Evolutionary conservation across 2,797 vertebrate genomes (phyloP).

Genomic region (Meda fulgida): DNA sequence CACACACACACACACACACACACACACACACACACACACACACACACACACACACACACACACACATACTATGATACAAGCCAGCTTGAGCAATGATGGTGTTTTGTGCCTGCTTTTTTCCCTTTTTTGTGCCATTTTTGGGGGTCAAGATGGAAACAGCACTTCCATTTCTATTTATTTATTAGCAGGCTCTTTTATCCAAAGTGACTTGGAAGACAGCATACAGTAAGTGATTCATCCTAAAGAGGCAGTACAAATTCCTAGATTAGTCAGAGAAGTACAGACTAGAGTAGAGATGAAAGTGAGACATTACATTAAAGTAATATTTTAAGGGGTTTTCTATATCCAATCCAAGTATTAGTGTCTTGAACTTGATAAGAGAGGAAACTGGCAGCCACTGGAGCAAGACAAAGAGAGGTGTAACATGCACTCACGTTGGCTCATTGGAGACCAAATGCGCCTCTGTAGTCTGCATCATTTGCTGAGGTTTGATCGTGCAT

Average conservation of each 20-base stretch:
- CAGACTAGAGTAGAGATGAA: not conserved
- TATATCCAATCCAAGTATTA: not conserved
- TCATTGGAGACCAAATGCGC: not conserved
- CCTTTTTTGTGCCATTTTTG: not conserved
- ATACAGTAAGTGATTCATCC: constrained; percentile 14
- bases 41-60: not conserved
- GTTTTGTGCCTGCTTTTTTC: not conserved
- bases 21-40: no score
- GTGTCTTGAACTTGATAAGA: not conserved
- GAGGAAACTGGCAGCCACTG: not conserved
- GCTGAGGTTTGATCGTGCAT: not conserved
- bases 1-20: no score
- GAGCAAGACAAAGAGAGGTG: not conserved
- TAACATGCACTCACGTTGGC: not conserved
- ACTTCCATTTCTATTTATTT: not conserved
- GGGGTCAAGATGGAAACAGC: not conserved
- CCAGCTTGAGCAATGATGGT: not conserved
- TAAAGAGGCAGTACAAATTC: not conserved
- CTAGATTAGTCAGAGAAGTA: not conserved
- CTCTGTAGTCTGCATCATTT: not conserved
- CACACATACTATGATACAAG: no score
- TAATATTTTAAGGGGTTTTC: not conserved
- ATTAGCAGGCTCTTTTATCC: not conserved
- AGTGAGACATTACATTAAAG: not conserved
- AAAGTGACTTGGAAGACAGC: not conserved